A percentile compares a stretch with the other conserved stretches of the same genome.
These are phyloP conservation scores for Drosophila orena DNA, from an alignment of 1,140 invertebrate species.

Conservation along the genomic window DNA sequence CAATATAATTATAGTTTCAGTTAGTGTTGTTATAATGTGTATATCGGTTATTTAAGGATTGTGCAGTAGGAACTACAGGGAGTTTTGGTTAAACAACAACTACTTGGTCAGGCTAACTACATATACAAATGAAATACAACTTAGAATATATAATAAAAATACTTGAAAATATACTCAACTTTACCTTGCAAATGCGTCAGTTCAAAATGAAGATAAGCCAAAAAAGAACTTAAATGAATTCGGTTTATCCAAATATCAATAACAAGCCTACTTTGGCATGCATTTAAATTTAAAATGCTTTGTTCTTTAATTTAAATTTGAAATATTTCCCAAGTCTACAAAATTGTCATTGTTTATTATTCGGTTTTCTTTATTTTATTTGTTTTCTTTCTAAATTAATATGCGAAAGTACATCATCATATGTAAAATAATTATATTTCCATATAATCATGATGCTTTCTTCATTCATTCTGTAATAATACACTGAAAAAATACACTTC, in stretches of 20 bases:
- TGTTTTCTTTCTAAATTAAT: constrained; percentile 49
- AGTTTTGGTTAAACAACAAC: constrained; percentile 20
- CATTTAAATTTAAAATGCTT: background rate
- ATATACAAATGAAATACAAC: constrained; percentile 6
- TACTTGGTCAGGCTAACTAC: constrained; percentile 8
- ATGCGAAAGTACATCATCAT: constrained; percentile 22
- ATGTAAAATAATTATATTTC: constrained; percentile 64
- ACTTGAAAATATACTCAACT: constrained; percentile 27
- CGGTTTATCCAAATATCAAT: background rate
- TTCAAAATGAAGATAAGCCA: constrained; percentile 7
- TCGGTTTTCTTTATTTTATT: constrained; percentile 63
- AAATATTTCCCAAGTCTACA: constrained; percentile 21
- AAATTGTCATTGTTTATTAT: constrained; percentile 29
- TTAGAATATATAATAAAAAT: constrained; percentile 2
- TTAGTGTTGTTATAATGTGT: constrained; percentile 12
- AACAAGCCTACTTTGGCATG: constrained; percentile 1
- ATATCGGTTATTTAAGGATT: background rate
- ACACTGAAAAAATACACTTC: constrained; percentile 54
- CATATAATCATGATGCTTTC: constrained; percentile 48
- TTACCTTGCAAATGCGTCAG: constrained; percentile 32
- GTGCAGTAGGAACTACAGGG: background rate
- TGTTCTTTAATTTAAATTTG: background rate
- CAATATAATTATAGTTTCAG: background rate
- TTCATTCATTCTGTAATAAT: constrained; percentile 59
- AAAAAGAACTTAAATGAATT: constrained; percentile 1